Evolutionary conservation across 2,113 vertebrate species (phyloP).

Genomic region (Tauraco erythrolophus): DNA sequence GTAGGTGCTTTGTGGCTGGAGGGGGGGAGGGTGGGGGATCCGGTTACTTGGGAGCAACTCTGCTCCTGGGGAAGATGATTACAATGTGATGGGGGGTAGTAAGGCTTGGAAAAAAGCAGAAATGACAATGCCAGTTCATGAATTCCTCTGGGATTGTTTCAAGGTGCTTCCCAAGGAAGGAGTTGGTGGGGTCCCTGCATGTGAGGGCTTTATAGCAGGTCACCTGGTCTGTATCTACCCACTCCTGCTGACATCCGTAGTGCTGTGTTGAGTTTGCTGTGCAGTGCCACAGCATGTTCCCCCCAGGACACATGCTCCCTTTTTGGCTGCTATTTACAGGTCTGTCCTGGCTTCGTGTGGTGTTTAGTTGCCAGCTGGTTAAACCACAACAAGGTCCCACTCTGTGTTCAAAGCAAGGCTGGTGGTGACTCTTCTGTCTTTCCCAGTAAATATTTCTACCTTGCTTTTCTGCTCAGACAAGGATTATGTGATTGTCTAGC

Average conservation of each 20-base stretch:
- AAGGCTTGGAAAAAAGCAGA: slow-evolving; percentile 2
- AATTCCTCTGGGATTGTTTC: slow-evolving; percentile 43
- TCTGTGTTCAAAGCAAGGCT: not conserved
- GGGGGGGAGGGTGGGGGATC: slow-evolving; percentile 75
- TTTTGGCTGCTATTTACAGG: not conserved
- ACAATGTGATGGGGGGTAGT: slow-evolving; percentile 5
- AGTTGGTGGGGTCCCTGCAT: not conserved
- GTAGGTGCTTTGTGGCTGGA: slow-evolving; percentile 73
- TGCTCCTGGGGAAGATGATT: slow-evolving; percentile 44
- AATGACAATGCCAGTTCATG: slow-evolving; percentile 39
- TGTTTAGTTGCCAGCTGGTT: no score
- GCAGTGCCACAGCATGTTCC: not conserved
- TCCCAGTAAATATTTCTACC: not conserved
- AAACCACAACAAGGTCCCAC: not conserved
- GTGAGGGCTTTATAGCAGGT: not conserved
- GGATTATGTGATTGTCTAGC: not conserved
- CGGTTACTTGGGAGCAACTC: slow-evolving; percentile 75
- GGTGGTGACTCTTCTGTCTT: not conserved
- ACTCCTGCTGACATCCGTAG: not conserved
- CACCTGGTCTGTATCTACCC: not conserved
- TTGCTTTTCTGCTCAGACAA: not conserved
- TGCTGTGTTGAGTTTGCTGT: not conserved
- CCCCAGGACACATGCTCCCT: fast-evolving
- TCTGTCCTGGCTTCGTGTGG: not conserved
- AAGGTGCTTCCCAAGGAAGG: slow-evolving; percentile 33